Evolutionary conservation across 2,888 invertebrate species (phyloP).

Genomic region (Herminia tarsipennalis): DNA sequence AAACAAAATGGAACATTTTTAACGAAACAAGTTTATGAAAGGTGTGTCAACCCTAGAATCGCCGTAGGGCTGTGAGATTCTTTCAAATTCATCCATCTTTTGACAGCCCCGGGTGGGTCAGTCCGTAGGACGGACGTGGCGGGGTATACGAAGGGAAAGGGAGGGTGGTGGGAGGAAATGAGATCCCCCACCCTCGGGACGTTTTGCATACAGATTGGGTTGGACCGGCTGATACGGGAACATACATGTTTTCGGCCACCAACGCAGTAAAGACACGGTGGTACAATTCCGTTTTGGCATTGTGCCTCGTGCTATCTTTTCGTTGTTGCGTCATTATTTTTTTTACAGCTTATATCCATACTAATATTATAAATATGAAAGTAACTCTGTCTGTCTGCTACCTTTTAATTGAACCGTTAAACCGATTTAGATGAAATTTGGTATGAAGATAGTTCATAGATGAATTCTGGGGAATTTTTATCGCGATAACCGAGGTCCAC

Average conservation of each 20-base stretch:
- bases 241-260: conserved; percentile 40
- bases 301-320: conserved; percentile 18
- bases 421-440: too few species aligned
- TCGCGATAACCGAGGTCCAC: too few species aligned
- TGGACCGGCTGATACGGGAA: conserved; percentile 37
- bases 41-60: conserved; percentile 25
- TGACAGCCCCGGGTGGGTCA: conserved; percentile 46
- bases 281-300: conserved; percentile 24
- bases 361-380: too few species aligned
- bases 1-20: neutral
- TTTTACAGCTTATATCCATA: too few species aligned
- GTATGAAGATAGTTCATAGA: too few species aligned
- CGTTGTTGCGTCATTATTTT: neutral
- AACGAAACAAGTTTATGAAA: neutral
- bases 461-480: too few species aligned
- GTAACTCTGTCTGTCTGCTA: too few species aligned
- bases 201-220: conserved; percentile 60
- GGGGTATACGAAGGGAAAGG: conserved; percentile 5
- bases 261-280: conserved; percentile 1
- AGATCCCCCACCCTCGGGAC: conserved; percentile 45
- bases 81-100: conserved; percentile 53
- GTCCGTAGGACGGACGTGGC: conserved; percentile 40
- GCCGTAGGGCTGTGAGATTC: conserved; percentile 38
- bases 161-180: conserved; percentile 42
- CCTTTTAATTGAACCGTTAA: too few species aligned